Base-by-base conservation (phyloP, 2,797 vertebrate species). In the Notoglanidium macrostoma region DNA sequence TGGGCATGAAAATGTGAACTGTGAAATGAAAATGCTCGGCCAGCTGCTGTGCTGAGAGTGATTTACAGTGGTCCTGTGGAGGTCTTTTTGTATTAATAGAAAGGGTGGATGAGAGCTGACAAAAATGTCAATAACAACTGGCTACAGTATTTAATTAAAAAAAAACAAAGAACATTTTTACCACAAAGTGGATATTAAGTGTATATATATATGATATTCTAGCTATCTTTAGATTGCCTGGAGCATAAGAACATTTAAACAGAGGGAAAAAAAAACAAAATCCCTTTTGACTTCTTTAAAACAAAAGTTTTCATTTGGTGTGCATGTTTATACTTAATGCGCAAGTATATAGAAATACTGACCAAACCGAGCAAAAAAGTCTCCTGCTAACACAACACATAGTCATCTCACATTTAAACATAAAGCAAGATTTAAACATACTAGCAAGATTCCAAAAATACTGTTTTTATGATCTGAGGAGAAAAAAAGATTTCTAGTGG, bases 21-120 rank as follows among this genome's bases (percentile, higher is more conserved):
- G 32, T 59, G 54, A 5, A 46, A 59, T 77, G 15, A 79, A 79
- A 57, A 57, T 35, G 19, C 4, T 40, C 21, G 1, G n/a, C 55
- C 59, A 46, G 79, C 79, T n/a, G 55, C 35, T 80, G 55, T 55
- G 51, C 51, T 32, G 49, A 77, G 55, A 59, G 26, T 80, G 54
- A 79, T 79, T 79, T 61, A n/a, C 11, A n/a, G 57, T 26, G 40
- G 57, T 29, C 57, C 57, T 46, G 12, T 63, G 57, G 40, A 46
- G 19, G 35, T 23, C 57, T 81, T 46, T 63, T 10, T 80, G 5
- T 12, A 40, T 61, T 59, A 55, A 80, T 80, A 10, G 77, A 40
- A 59, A 23, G 2, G 32, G 55, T 80, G 32, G 35, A 61, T 40
- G 77, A 59, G 55, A 40, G 55, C 54, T 81, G 40, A 46, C 57